Percentiles rank a stretch among this genome's conserved stretches.
phyloP scores from a whole-genome alignment of 2,797 vertebrate genomes.

The Myiothlypis chrysogaster region DNA sequence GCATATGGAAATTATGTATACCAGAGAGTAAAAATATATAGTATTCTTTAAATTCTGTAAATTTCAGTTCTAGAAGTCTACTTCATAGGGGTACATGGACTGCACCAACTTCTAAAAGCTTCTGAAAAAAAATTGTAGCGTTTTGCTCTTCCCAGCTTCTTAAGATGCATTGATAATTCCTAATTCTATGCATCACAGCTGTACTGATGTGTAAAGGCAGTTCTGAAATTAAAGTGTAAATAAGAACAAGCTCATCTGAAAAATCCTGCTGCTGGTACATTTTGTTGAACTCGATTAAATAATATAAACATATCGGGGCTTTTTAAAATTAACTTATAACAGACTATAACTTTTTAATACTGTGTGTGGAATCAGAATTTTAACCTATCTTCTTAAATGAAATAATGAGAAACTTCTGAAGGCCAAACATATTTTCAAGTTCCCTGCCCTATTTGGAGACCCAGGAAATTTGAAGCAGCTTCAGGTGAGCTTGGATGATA shows the following conservation, averaged over 20 bases:
- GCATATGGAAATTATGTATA: not conserved
- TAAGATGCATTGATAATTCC: not conserved
- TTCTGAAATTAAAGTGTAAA: not conserved
- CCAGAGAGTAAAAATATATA: not conserved
- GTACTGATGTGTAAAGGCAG: not conserved
- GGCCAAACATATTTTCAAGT: not conserved
- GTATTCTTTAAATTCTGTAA: not conserved
- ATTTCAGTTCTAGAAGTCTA: not conserved
- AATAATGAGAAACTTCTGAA: not conserved
- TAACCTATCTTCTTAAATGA: not conserved
- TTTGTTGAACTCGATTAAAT: not conserved
- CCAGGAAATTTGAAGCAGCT: rapidly evolving
- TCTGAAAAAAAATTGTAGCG: not conserved
- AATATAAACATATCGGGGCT: rapidly evolving
- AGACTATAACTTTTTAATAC: not conserved
- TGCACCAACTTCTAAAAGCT: not conserved
- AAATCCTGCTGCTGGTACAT: not conserved
- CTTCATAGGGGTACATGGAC: not conserved
- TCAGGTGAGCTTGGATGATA: not conserved
- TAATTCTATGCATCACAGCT: not conserved
- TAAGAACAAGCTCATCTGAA: not conserved
- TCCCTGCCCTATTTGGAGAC: not conserved
- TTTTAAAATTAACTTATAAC: not conserved
- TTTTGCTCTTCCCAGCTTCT: not conserved
- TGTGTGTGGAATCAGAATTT: not conserved